Evolutionary conservation across 2,888 invertebrate genomes (phyloP).

Genomic region (Serrognathus titanus): DNA sequence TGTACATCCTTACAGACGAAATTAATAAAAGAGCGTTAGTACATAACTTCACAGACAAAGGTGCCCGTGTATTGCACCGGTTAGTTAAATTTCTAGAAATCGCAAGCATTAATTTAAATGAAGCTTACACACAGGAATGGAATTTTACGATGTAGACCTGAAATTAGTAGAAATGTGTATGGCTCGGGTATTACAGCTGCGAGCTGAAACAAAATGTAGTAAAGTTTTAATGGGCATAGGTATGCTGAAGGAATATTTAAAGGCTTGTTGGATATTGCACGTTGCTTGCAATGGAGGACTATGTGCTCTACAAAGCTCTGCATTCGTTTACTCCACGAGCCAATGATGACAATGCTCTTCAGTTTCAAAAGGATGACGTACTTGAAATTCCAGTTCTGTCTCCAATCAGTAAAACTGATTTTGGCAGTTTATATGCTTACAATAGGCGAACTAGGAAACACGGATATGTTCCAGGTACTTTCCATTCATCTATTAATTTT

Average conservation of each 20-base stretch:
- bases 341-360: slow-evolving; percentile 37
- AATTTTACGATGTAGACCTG: no score
- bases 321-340: slow-evolving; percentile 41
- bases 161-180: no score
- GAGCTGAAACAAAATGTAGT: no score
- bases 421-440: slow-evolving; percentile 47
- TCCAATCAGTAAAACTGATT: slow-evolving; percentile 35
- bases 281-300: slow-evolving; percentile 44
- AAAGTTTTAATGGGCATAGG: background rate
- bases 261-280: slow-evolving; percentile 2
- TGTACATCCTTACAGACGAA: no score
- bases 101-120: no score
- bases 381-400: slow-evolving; percentile 45
- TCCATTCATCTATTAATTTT: background rate
- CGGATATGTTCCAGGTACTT: slow-evolving; percentile 49
- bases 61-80: no score
- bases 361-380: slow-evolving; percentile 48
- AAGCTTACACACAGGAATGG: no score
- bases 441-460: slow-evolving; percentile 45
- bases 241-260: slow-evolving; percentile 11
- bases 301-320: slow-evolving; percentile 46
- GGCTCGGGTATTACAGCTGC: no score
- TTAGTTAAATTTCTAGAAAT: no score
- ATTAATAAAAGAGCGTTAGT: no score
- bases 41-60: no score